These are phyloP conservation scores for Phanerotoma sp. DNA, from an alignment of 2,888 invertebrate species.

Conservation along the genomic window DNA sequence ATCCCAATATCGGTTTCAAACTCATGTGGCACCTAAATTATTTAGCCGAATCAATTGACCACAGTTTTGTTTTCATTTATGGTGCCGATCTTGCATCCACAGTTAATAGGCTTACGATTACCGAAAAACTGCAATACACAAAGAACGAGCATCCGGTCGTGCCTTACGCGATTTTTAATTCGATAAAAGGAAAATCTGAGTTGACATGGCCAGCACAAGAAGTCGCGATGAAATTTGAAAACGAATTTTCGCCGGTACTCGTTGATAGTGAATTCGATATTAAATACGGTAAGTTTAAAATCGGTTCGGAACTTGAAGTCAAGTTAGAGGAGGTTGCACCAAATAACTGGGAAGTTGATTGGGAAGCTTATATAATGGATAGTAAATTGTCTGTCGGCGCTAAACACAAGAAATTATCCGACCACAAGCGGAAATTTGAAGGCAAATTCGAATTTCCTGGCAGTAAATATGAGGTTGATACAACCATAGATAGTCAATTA, in stretches of 20 bases:
- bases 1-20: constrained; percentile 65
- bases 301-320: constrained; percentile 59
- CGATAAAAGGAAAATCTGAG: constrained; percentile 36
- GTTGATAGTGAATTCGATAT: constrained; percentile 63
- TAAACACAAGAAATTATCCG: constrained; percentile 62
- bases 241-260: constrained; percentile 63
- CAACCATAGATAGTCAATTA: constrained; percentile 60
- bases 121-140: constrained; percentile 33
- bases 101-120: constrained; percentile 61
- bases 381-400: constrained; percentile 61
- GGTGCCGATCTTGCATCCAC: constrained; percentile 65
- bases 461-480: constrained; percentile 66
- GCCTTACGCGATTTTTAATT: constrained; percentile 6
- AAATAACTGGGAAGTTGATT: constrained; percentile 63
- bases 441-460: constrained; percentile 64
- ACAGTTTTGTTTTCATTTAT: constrained; percentile 63
- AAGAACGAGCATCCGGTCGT: constrained; percentile 25
- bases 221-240: constrained; percentile 58
- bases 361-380: constrained; percentile 60
- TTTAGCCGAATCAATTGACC: constrained; percentile 50
- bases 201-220: constrained; percentile 44
- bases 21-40: constrained; percentile 62
- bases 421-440: constrained; percentile 65
- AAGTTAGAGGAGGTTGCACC: constrained; percentile 54
- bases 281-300: constrained; percentile 63